Conservation (phyloP, 2,797 vertebrate species). For the Ctenopoma kingsleyae region DNA sequence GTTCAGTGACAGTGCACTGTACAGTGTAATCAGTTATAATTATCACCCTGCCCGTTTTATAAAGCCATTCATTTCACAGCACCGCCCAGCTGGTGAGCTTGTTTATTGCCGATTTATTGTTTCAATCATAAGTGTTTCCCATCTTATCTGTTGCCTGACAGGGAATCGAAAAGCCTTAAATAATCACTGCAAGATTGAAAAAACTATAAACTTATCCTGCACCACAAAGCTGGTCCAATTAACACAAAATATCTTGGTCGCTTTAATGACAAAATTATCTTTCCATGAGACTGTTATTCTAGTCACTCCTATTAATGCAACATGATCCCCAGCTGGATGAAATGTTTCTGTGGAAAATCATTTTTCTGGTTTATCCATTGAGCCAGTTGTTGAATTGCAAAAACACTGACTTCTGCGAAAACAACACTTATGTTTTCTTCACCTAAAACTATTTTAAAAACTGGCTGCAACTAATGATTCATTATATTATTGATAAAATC, state of each 20-base stretch:
- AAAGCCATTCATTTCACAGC: constrained; percentile 24
- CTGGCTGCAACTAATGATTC: not conserved
- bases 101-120: constrained; percentile 34
- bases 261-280: constrained; percentile 10
- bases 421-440: not conserved
- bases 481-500: not conserved
- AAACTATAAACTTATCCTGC: not conserved
- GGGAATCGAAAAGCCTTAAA: constrained; percentile 2
- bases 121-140: constrained; percentile 12
- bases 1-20: constrained; percentile 25
- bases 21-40: constrained; percentile 64
- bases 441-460: not conserved
- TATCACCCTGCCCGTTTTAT: constrained; percentile 38
- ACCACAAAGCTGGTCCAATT: not conserved
- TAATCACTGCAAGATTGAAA: not conserved
- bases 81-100: constrained; percentile 31
- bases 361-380: constrained; percentile 24
- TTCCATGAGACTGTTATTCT: constrained; percentile 33
- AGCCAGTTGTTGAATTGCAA: not conserved
- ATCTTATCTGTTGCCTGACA: not conserved
- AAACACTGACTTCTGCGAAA: not conserved
- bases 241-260: constrained; percentile 10
- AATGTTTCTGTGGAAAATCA: constrained; percentile 27
- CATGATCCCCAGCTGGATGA: constrained; percentile 40
- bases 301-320: constrained; percentile 23